phyloP scores from a whole-genome alignment of 2,888 invertebrate species.

The Eupithecia pulchellata region DNA sequence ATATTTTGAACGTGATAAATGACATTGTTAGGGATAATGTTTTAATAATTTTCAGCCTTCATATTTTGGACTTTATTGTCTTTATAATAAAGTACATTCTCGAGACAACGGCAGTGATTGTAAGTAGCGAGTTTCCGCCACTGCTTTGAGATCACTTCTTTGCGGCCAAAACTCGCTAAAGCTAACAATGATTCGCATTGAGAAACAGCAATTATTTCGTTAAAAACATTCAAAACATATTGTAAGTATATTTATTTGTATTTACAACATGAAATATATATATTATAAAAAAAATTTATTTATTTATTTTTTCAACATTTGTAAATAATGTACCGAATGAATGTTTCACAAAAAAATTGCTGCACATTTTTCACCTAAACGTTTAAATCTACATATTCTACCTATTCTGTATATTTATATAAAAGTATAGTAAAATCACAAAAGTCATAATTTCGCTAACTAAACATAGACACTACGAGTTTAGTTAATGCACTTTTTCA shows the following conservation, averaged over 20 bases:
- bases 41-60: slow-evolving; percentile 53
- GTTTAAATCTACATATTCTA: slow-evolving; percentile 31
- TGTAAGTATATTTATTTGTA: neutral
- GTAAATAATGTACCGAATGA: neutral
- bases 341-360: slow-evolving; percentile 23
- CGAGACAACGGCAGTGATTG: slow-evolving; percentile 70
- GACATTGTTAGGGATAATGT: neutral
- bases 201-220: slow-evolving; percentile 37
- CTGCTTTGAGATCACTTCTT: slow-evolving; percentile 79
- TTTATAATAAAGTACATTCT: slow-evolving; percentile 56
- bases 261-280: neutral
- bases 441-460: slow-evolving; percentile 76
- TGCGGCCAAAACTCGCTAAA: slow-evolving; percentile 59
- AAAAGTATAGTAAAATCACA: slow-evolving; percentile 77
- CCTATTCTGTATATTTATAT: slow-evolving; percentile 47
- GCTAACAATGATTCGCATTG: slow-evolving; percentile 41
- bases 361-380: slow-evolving; percentile 21
- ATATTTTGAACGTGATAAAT: slow-evolving; percentile 1
- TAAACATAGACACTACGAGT: slow-evolving; percentile 58
- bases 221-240: slow-evolving; percentile 17
- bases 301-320: neutral
- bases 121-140: slow-evolving; percentile 56
- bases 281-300: neutral
- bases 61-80: slow-evolving; percentile 52
- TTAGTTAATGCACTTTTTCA: slow-evolving; percentile 67